Percentiles rank a stretch among this genome's conserved stretches.
Conservation (phyloP, 2,113 vertebrate genomes). For the Saguinus midas region DNA sequence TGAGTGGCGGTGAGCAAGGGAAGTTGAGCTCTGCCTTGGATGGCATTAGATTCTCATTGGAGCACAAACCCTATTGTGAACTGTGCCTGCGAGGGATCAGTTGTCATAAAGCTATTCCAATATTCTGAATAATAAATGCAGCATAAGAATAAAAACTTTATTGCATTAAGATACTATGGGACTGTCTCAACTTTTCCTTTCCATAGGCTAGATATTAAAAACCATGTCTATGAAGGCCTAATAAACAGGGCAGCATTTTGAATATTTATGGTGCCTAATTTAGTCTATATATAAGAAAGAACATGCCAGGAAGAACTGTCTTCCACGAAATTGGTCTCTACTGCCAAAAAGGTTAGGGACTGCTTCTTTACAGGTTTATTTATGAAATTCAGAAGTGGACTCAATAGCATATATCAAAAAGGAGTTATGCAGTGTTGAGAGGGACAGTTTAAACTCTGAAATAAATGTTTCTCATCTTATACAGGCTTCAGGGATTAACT, state of each 20-base stretch:
- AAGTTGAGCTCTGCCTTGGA: too few relatives aligned
- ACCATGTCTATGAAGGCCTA: neutral
- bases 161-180: neutral
- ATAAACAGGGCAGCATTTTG: neutral
- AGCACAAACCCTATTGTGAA: too few relatives aligned
- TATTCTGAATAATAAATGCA: conserved; percentile 7
- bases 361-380: neutral
- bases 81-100: too few relatives aligned
- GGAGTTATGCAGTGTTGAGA: neutral
- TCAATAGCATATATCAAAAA: neutral
- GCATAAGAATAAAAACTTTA: neutral
- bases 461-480: neutral
- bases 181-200: neutral
- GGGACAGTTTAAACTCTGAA: conserved; percentile 1
- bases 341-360: too few relatives aligned
- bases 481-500: neutral
- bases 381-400: neutral
- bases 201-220: neutral
- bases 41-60: too few relatives aligned
- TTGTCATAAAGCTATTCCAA: neutral
- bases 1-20: too few relatives aligned
- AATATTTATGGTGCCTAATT: neutral
- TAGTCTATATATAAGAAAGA: neutral
- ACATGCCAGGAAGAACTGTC: neutral
- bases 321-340: too few relatives aligned